These are phyloP conservation scores for Bovichtus variegatus DNA, from an alignment of 2,797 vertebrate genomes.

Conservation along the genomic window DNA sequence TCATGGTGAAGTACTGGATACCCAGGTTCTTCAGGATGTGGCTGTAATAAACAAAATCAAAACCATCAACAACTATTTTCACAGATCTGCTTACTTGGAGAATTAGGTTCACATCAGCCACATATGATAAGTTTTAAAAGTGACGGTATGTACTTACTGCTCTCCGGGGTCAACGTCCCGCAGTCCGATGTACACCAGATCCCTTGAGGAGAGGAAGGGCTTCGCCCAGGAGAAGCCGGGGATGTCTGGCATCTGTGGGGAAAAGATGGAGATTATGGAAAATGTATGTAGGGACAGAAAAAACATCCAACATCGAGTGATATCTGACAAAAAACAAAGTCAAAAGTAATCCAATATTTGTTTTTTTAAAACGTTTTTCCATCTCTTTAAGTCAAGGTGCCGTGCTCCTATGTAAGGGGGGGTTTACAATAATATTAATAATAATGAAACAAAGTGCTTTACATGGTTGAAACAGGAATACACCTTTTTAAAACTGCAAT, in stretches of 20 bases:
- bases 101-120: background rate
- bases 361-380: background rate
- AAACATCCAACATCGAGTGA: background rate
- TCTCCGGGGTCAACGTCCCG: conserved; percentile 96
- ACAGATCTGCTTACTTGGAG: background rate
- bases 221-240: conserved; percentile 97
- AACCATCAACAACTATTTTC: background rate
- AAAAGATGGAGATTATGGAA: background rate
- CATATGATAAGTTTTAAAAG: background rate
- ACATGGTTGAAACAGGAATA: too few relatives aligned
- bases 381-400: background rate
- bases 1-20: conserved; percentile 97
- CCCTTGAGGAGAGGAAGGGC: conserved; percentile 91
- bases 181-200: conserved; percentile 95
- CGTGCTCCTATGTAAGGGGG: background rate
- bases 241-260: conserved; percentile 89
- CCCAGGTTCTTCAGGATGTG: conserved; percentile 94
- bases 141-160: conserved; percentile 85
- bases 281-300: background rate
- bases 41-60: conserved; percentile 75
- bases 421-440: too few relatives aligned
- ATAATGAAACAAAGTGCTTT: too few relatives aligned
- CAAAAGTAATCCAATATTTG: background rate
- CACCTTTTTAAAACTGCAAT: too few relatives aligned
- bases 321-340: too few relatives aligned